phyloP scores from a whole-genome alignment of 2,888 invertebrate species.

The Nomada ruficornis region DNA sequence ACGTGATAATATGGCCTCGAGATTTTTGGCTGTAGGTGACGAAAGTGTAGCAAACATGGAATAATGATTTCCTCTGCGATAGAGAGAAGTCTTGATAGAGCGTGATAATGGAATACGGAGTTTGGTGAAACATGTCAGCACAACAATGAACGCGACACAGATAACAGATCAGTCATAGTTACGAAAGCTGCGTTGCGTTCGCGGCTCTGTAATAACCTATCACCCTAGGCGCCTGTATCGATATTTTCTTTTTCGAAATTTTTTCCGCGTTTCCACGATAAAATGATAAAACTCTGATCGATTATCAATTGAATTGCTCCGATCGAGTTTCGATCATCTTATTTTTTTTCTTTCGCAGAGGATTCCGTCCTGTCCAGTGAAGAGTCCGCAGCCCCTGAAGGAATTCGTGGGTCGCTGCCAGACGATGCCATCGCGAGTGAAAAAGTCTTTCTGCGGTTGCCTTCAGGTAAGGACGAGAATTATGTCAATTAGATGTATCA shows the following conservation, averaged over 20 bases:
- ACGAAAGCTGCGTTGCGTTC: conserved; percentile 42
- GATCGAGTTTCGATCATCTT: conserved; percentile 5
- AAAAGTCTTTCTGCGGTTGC: conserved; percentile 90
- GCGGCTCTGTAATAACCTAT: conserved; percentile 35
- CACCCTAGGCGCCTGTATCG: background rate
- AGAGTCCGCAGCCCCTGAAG: conserved; percentile 83
- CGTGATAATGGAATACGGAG: too few species aligned
- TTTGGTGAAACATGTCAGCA: too few species aligned
- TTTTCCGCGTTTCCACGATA: background rate
- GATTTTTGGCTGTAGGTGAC: conserved; percentile 56
- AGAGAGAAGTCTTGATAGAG: too few species aligned
- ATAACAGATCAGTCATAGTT: conserved; percentile 32
- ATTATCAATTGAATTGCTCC: background rate
- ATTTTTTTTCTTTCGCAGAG: conserved; percentile 76
- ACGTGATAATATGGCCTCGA: background rate
- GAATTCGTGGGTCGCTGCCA: conserved; percentile 83
- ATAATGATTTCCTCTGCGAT: too few species aligned
- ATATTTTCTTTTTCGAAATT: background rate
- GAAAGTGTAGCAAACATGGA: too few species aligned
- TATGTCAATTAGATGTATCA: conserved; percentile 6
- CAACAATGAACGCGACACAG: background rate
- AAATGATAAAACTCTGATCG: background rate
- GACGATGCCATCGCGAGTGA: conserved; percentile 83
- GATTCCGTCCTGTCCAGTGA: conserved; percentile 82
- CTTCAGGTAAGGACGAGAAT: conserved; percentile 87